Evolutionary conservation across 2,113 vertebrate species (phyloP), one percentile per base, ranked within the genome.

Genomic region (Ophiodon elongatus): DNA sequence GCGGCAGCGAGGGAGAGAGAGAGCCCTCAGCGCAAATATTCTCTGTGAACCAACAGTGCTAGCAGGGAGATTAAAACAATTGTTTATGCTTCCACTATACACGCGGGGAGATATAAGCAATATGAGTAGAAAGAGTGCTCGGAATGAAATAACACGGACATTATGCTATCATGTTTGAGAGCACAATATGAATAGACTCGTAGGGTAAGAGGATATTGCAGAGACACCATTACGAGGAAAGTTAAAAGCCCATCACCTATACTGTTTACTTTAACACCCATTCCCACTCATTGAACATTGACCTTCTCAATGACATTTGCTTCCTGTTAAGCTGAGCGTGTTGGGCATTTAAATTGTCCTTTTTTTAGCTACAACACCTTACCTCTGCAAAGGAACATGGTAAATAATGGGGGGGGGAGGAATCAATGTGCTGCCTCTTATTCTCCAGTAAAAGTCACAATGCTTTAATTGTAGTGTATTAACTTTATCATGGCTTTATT

Each of bases 281-380:
- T 79, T 77, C 75, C 74, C 52, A 64, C 74, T 72, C 57, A 35
- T 45, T 69, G 75, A 81, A 76, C 72, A 57, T 19, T 85, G 83
- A 84, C 90, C 87, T 89, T 89, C 86, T 41, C 57, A 84, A 65
- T 91, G 90, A 84, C 89, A 93, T 93, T 90, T 89, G 77, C 57
- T 86, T 89, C 54, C 45, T 57, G 73, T 87, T 82, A 83, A 84
- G 71, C 56, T 72, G 70, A 89, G 65, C 37, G 10, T 86, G 87
- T 84, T 74, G 91, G 88, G 82, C 85, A 89, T 91, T 93, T 90
- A 14, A 73, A 87, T 79, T 21, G 62, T 72, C 65, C 69, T 33
- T 31, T 71, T 73, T 23, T 71, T 62, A 35, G 70, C 54, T 27
- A 33, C 70, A 74, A 50, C 73, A 66, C 41, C 47, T 79, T 73